phyloP scores from a whole-genome alignment of 2,888 invertebrate species.

The Allophyes oxyacanthae region DNA sequence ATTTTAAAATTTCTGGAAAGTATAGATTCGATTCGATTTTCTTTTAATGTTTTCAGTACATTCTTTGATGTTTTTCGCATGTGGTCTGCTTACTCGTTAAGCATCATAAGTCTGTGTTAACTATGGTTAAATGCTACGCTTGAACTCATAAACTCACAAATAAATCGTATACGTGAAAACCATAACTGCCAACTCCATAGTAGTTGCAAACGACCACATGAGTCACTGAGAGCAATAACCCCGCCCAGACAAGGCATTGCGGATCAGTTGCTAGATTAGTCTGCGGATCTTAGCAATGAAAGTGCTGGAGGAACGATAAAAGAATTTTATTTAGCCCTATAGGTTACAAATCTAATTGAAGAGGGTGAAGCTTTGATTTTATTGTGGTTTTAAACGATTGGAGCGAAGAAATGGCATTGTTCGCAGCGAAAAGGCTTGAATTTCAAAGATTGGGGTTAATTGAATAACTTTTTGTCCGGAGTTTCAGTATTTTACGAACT shows the following conservation, averaged over 20 bases:
- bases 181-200: conserved; percentile 22
- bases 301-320: conserved; percentile 38
- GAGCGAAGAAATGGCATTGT: conserved; percentile 27
- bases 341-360: conserved; percentile 43
- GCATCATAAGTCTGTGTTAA: not conserved
- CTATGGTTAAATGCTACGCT: not conserved
- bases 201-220: conserved; percentile 60
- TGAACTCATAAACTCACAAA: conserved; percentile 42
- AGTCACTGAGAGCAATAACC: conserved; percentile 76
- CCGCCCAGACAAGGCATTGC: conserved; percentile 66
- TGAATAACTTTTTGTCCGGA: conserved; percentile 35
- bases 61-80: too few relatives aligned
- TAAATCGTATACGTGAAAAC: conserved; percentile 41
- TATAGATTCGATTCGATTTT: too few relatives aligned
- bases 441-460: conserved; percentile 33
- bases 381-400: conserved; percentile 32
- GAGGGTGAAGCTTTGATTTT: conserved; percentile 34
- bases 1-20: too few relatives aligned
- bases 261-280: conserved; percentile 64
- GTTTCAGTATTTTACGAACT: conserved; percentile 10
- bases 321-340: conserved; percentile 41
- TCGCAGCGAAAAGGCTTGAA: conserved; percentile 18
- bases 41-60: too few relatives aligned
- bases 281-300: conserved; percentile 39
- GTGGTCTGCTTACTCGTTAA: not conserved